Conservation (phyloP, 2,797 vertebrate species). For the Pangasius mekongensis region DNA sequence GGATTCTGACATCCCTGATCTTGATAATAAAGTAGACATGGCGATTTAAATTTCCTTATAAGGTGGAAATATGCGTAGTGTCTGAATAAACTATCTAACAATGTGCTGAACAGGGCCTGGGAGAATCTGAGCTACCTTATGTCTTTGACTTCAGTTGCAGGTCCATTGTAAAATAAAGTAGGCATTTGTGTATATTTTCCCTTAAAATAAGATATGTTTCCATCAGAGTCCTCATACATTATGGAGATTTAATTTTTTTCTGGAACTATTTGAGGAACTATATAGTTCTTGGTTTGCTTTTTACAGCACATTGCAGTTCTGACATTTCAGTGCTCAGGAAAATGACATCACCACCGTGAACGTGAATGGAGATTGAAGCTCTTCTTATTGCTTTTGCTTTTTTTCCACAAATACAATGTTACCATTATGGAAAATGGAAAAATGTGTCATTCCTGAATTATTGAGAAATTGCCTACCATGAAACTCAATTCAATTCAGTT, state of each 20-base stretch:
- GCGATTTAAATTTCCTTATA: not conserved
- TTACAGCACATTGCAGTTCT: not conserved
- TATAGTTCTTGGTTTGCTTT: not conserved
- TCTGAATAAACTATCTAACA: not conserved
- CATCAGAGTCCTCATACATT: not conserved
- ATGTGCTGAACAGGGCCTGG: not conserved
- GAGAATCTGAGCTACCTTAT: not conserved
- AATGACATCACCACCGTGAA: not conserved
- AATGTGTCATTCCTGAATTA: not conserved
- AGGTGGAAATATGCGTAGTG: not conserved
- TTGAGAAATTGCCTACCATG: not conserved
- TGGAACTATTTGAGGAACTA: not conserved
- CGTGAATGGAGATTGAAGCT: not conserved
- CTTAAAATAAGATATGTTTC: not conserved
- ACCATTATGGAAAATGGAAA: not conserved
- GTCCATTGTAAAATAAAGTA: not conserved
- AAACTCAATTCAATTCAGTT: no score
- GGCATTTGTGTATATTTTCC: not conserved
- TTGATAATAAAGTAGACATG: not conserved
- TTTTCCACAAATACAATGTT: not conserved
- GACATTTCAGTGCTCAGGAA: not conserved
- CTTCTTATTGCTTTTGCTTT: not conserved
- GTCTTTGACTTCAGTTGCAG: not conserved
- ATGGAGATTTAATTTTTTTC: not conserved
- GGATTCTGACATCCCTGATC: not conserved